Evolutionary conservation across 2,797 vertebrate genomes (phyloP).

Genomic region (Eremophila alpestris): DNA sequence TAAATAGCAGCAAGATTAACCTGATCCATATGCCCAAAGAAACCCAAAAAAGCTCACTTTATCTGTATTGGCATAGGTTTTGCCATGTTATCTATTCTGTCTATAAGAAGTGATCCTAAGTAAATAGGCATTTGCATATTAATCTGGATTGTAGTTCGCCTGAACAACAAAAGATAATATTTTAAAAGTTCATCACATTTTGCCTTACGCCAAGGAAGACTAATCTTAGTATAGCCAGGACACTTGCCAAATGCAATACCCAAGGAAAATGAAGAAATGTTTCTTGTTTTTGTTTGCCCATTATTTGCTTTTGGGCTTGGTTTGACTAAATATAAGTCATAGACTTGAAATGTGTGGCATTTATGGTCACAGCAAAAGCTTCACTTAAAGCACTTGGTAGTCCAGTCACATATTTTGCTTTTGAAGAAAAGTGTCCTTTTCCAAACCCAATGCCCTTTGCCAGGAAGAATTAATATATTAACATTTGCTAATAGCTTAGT

Average conservation of each 20-base stretch:
- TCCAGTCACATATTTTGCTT: neutral
- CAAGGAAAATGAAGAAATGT: neutral
- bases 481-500: constrained; percentile 41
- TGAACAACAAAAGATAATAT: constrained; percentile 40
- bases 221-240: neutral
- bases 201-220: neutral
- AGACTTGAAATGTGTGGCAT: neutral
- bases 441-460: neutral
- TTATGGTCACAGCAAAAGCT: neutral
- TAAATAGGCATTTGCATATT: constrained; percentile 41
- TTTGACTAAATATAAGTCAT: neutral
- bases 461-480: constrained; percentile 12
- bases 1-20: constrained; percentile 31
- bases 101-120: constrained; percentile 30
- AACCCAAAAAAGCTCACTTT: neutral
- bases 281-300: neutral
- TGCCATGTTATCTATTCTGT: neutral
- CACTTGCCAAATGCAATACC: neutral
- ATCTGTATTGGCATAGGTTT: neutral
- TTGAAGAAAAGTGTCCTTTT: constrained; percentile 48
- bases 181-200: constrained; percentile 39
- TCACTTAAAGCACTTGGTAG: constrained; percentile 12
- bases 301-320: neutral
- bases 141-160: constrained; percentile 9
- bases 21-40: neutral